These are phyloP conservation scores for Heliothis virescens DNA, from an alignment of 1,140 invertebrate genomes.

Conservation along the genomic window DNA sequence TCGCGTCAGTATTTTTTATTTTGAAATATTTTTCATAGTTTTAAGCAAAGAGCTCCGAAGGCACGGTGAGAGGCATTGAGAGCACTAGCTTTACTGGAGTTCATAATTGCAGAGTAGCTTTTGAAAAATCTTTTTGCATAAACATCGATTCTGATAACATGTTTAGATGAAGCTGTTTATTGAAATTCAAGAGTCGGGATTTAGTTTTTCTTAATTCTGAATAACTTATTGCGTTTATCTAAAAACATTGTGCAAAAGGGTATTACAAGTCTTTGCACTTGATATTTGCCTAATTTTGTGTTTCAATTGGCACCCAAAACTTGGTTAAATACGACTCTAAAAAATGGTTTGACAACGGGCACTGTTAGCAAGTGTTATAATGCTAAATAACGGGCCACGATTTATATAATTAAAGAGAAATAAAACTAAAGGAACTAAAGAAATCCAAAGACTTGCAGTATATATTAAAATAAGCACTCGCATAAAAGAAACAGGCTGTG, in stretches of 20 bases:
- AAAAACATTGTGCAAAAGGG: too few relatives aligned
- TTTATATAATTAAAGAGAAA: too few relatives aligned
- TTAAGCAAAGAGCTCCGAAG: conserved; percentile 46
- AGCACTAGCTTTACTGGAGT: conserved; percentile 42
- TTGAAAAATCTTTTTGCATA: conserved; percentile 4
- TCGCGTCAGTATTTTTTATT: conserved; percentile 40
- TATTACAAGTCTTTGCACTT: too few relatives aligned
- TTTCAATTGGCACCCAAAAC: too few relatives aligned
- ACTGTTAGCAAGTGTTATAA: too few relatives aligned
- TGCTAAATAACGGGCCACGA: too few relatives aligned
- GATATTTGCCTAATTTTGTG: too few relatives aligned
- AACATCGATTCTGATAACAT: conserved; percentile 15
- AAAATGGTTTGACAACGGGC: too few relatives aligned
- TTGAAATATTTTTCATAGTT: conserved; percentile 51
- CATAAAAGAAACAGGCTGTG: background rate
- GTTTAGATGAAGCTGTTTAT: conserved; percentile 4
- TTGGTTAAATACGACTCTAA: too few relatives aligned
- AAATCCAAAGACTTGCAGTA: background rate
- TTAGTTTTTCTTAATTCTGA: background rate
- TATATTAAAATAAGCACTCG: background rate
- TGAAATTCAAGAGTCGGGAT: background rate
- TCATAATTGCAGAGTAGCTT: conserved; percentile 26
- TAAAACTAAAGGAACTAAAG: too few relatives aligned
- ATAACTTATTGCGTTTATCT: too few relatives aligned
- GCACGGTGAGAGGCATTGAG: conserved; percentile 45